These are phyloP conservation scores for Tangara arthus DNA, from an alignment of 2,797 vertebrate genomes.

Conservation along the genomic window DNA sequence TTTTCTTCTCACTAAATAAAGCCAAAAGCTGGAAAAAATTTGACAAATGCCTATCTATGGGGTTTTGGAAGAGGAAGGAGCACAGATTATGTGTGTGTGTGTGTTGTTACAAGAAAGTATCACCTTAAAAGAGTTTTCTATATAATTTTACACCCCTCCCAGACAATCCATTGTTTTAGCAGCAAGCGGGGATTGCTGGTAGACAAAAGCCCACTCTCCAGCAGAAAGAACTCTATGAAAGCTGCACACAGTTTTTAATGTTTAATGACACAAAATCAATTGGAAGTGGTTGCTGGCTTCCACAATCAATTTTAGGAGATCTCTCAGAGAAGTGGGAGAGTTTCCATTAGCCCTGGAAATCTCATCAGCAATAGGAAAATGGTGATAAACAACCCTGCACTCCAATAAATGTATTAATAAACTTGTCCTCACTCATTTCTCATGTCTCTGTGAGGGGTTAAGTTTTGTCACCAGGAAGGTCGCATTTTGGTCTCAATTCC, in stretches of 20 bases:
- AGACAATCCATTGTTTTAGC: not conserved
- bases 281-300: not conserved
- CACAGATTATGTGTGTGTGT: not conserved
- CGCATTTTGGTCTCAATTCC: not conserved
- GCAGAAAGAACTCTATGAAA: not conserved
- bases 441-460: not conserved
- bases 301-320: conserved; percentile 23
- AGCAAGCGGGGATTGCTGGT: not conserved
- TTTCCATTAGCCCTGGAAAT: conserved; percentile 50
- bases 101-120: not conserved
- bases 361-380: not conserved
- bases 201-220: not conserved
- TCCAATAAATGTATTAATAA: conserved; percentile 3
- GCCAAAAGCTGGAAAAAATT: not conserved
- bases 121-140: not conserved
- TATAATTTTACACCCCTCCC: not conserved
- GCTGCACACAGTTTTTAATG: not conserved
- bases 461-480: not conserved
- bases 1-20: not conserved
- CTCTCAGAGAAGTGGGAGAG: conserved; percentile 1
- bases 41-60: not conserved
- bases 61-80: not conserved
- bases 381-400: not conserved
- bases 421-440: conserved; percentile 2
- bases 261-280: conserved; percentile 44